Conservation (phyloP, 2,797 vertebrate genomes). For the Muraenolepis orangiensis region DNA sequence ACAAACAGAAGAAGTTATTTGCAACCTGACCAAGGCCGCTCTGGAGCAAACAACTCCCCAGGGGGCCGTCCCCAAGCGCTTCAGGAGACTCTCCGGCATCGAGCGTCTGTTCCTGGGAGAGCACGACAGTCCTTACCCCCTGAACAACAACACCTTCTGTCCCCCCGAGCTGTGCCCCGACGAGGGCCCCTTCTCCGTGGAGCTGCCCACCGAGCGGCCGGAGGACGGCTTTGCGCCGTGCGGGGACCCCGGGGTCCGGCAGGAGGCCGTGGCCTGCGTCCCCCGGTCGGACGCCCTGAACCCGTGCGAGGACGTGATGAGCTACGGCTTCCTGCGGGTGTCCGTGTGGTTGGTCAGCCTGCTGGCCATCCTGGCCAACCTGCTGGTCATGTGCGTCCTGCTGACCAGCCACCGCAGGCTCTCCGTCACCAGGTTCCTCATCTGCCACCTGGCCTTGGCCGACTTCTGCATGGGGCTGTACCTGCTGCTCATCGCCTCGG, state of each 20-base stretch:
- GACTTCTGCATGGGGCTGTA: slow-evolving; percentile 88
- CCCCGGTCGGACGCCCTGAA: slow-evolving; percentile 84
- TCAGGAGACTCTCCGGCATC: slow-evolving; percentile 5
- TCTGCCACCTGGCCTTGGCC: slow-evolving; percentile 86
- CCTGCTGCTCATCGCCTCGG: slow-evolving; percentile 81
- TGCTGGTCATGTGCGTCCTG: slow-evolving; percentile 80
- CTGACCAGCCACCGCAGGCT: slow-evolving; percentile 83
- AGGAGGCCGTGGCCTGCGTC: slow-evolving; percentile 70
- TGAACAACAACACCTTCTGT: slow-evolving; percentile 59
- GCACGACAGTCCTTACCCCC: slow-evolving; percentile 23
- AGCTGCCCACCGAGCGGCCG: slow-evolving; percentile 67
- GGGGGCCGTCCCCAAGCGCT: slow-evolving; percentile 4
- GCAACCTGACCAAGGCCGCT: slow-evolving; percentile 70
- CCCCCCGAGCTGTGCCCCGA: slow-evolving; percentile 61
- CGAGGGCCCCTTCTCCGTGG: slow-evolving; percentile 72
- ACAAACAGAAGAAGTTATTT: slow-evolving; percentile 74
- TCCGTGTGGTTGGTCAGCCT: slow-evolving; percentile 84
- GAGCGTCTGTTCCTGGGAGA: slow-evolving; percentile 3
- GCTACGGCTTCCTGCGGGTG: slow-evolving; percentile 77
- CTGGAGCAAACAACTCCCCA: slow-evolving; percentile 16
- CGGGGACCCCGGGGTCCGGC: slow-evolving; percentile 35
- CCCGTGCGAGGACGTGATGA: slow-evolving; percentile 89
- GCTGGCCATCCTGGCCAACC: slow-evolving; percentile 80
- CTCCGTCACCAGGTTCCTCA: slow-evolving; percentile 83
- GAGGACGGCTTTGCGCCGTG: slow-evolving; percentile 74